A percentile compares a stretch with the other conserved stretches of the same genome.
These are phyloP conservation scores for Aphelinus certus DNA, from an alignment of 1,140 invertebrate genomes.

Conservation along the genomic window DNA sequence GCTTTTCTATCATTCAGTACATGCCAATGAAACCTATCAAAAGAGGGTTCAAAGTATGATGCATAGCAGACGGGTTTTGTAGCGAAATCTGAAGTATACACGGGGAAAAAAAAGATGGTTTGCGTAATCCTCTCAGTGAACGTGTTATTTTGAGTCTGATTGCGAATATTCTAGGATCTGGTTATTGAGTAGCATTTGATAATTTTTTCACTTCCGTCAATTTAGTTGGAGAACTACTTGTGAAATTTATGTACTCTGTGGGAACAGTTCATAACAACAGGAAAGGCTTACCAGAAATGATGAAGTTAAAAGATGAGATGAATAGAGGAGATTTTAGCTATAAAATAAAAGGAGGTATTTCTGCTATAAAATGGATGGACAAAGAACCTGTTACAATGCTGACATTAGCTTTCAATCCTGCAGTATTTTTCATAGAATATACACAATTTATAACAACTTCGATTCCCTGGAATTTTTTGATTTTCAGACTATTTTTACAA, in stretches of 20 bases:
- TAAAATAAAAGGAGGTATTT: too few species aligned
- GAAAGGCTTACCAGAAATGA: too few species aligned
- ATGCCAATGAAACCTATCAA: slow-evolving; percentile 57
- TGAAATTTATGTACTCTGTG: slow-evolving; percentile 51
- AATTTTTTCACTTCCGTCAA: slow-evolving; percentile 21
- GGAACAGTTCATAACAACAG: too few species aligned
- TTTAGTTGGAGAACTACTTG: slow-evolving; percentile 48
- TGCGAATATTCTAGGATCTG: too few species aligned
- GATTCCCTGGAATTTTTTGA: too few species aligned
- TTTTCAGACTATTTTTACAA: too few species aligned
- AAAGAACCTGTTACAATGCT: too few species aligned
- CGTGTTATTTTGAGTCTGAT: not conserved
- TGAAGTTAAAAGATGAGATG: too few species aligned
- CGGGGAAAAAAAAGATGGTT: slow-evolving; percentile 48
- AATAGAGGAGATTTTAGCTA: too few species aligned
- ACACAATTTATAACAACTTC: too few species aligned
- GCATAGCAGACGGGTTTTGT: slow-evolving; percentile 54
- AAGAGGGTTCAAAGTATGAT: slow-evolving; percentile 55
- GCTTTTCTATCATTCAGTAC: slow-evolving; percentile 53
- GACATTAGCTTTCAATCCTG: slow-evolving; percentile 44
- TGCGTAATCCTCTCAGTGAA: slow-evolving; percentile 12
- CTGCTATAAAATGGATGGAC: too few species aligned
- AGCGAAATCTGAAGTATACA: slow-evolving; percentile 14
- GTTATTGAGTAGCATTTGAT: not conserved
- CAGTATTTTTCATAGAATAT: not conserved